A percentile compares a stretch with the other conserved stretches of the same genome.
Conservation (phyloP, 2,797 vertebrate species). For the Pseudocheirus occidentalis region DNA sequence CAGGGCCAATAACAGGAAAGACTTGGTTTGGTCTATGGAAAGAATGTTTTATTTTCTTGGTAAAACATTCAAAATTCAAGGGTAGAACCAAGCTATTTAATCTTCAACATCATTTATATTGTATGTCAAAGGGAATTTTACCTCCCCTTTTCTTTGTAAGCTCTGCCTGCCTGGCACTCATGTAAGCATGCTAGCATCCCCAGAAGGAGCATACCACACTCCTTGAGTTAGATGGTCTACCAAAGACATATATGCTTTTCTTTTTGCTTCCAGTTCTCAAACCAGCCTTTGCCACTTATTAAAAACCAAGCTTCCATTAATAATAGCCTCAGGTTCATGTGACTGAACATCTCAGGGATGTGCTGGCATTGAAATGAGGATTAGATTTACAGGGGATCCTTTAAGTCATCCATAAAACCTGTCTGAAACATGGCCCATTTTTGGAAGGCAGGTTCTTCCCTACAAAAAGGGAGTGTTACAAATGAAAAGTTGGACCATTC, state of each 20-base stretch:
- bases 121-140: neutral
- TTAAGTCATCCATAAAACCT: neutral
- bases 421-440: neutral
- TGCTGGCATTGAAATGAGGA: neutral
- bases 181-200: too few relatives aligned
- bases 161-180: neutral
- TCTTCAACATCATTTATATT: neutral
- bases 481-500: neutral
- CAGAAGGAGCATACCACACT: neutral
- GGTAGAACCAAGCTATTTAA: neutral
- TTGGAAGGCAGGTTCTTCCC: neutral
- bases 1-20: neutral
- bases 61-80: neutral
- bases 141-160: neutral
- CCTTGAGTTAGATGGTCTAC: neutral
- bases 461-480: neutral
- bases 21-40: neutral
- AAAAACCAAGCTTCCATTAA: neutral
- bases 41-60: neutral
- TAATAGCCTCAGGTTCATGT: neutral
- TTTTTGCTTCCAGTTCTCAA: neutral
- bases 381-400: neutral
- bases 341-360: neutral
- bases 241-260: neutral
- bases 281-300: neutral